phyloP scores from a whole-genome alignment of 2,797 vertebrate genomes.

The Hapalemur alaotrensis region DNA sequence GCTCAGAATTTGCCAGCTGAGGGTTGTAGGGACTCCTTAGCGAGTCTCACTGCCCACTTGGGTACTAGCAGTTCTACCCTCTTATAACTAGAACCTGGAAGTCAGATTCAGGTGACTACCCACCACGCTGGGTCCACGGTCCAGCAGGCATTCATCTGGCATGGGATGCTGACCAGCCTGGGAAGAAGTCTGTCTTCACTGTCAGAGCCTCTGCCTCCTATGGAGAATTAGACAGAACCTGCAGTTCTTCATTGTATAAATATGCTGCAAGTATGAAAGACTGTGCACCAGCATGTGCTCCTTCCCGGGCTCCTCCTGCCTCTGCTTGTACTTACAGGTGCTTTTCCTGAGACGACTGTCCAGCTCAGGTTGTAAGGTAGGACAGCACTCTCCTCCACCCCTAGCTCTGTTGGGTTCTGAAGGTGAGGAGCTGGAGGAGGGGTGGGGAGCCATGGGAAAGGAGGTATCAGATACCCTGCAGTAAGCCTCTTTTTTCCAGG shows the following conservation, averaged over 20 bases:
- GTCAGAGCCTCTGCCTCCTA: neutral
- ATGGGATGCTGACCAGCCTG: neutral
- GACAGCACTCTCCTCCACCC: neutral
- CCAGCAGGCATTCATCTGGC: neutral
- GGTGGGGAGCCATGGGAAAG: neutral
- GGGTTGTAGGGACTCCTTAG: neutral
- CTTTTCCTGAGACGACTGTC: neutral
- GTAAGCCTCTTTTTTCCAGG: neutral
- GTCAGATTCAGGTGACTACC: neutral
- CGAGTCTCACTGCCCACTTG: neutral
- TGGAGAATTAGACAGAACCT: neutral
- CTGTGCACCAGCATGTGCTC: fast-evolving
- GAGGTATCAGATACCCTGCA: neutral
- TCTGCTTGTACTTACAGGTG: neutral
- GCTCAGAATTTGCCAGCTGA: neutral
- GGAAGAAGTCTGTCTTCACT: neutral
- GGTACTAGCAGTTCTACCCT: neutral
- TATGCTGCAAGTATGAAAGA: neutral
- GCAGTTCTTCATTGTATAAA: neutral
- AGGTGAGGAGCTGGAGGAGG: neutral
- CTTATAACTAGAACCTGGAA: neutral
- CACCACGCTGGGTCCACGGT: neutral
- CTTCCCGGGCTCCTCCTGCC: neutral
- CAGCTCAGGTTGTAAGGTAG: neutral
- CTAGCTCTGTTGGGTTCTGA: neutral